Base-by-base conservation (phyloP, 1,140 invertebrate species). In the Helicoverpa zea region DNA sequence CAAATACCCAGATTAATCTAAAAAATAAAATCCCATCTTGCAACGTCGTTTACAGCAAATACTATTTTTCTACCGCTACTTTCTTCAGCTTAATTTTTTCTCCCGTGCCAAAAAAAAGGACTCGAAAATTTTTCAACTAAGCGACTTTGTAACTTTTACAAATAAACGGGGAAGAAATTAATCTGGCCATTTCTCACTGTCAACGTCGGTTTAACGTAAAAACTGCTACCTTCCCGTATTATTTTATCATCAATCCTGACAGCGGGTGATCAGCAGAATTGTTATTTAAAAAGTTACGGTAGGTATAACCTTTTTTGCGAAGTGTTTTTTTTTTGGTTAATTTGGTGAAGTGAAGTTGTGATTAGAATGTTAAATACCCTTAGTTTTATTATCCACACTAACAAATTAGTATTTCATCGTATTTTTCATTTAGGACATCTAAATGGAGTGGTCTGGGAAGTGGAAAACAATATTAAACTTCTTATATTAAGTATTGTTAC, bases 131-230 rank as follows among this genome's bases (percentile, higher is more conserved):
- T 52, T 70, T 54, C 66, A 70, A 70, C 66, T 52, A 52, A 70
- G 49, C 47, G 66, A 70, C 66, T 70, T 70, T 18, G 66, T 43
- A 30, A 70, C 49, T 70, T 51, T 12, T 4, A 70, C 66, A 70
- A 70, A 70, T 70, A 70, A 70, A 70, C 66, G 66, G 23, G 23
- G 23, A 79, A 79, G 66, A 72, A 79, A 70, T 72, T 79, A 79
- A 79, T 79, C 66, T 51, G 43, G 52, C 52, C 64, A 79, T 79
- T 79, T 47, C 66, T 79, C 78, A 79, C 54, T 81, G 79, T 81
- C 79, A 80, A 47, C 35, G 16, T 47, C 66, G 64, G 78, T 64
- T 78, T 78, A 43, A 18, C 76, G 58, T 78, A 66, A 78, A 78
- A 78, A 64, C 59, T 51, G 76, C 29, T 54, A 52, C 47, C 74